Percentiles rank a stretch among this genome's conserved stretches.
phyloP scores from a whole-genome alignment of 2,888 invertebrate species.

The Idaea biselata region DNA sequence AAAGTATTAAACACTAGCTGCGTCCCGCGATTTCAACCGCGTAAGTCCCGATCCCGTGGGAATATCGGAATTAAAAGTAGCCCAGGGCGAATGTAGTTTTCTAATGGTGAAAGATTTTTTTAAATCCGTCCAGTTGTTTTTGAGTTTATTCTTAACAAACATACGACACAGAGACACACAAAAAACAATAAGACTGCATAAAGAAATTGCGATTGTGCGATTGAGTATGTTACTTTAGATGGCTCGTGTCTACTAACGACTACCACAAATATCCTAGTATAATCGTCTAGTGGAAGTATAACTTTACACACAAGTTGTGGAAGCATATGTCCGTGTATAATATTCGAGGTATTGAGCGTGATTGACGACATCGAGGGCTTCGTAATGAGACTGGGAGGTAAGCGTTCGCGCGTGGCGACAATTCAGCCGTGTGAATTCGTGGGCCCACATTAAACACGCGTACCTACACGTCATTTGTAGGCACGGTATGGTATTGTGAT shows the following conservation, averaged over 20 bases:
- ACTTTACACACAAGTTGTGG: conserved; percentile 8
- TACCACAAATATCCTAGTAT: not conserved
- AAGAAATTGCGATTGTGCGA: too few species aligned
- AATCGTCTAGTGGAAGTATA: not conserved
- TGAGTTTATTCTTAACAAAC: too few species aligned
- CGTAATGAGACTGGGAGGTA: conserved; percentile 62
- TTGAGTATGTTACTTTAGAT: not conserved
- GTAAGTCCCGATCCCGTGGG: too few species aligned
- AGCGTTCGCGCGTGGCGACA: conserved; percentile 69
- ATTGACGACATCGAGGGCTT: conserved; percentile 58
- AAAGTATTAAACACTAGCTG: too few species aligned
- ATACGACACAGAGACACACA: too few species aligned
- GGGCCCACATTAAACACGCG: conserved; percentile 40
- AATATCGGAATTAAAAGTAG: too few species aligned
- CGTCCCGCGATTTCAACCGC: too few species aligned
- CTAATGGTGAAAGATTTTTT: too few species aligned
- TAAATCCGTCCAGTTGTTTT: too few species aligned
- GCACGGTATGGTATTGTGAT: conserved; percentile 8
- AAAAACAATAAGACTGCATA: too few species aligned
- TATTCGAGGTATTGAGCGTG: conserved; percentile 54
- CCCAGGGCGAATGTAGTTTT: too few species aligned
- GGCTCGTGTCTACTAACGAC: not conserved
- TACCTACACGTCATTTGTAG: conserved; percentile 35
- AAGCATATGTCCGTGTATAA: conserved; percentile 30
- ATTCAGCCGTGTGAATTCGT: conserved; percentile 69